phyloP scores from a whole-genome alignment of 2,113 vertebrate species.

The Asarcornis scutulata region DNA sequence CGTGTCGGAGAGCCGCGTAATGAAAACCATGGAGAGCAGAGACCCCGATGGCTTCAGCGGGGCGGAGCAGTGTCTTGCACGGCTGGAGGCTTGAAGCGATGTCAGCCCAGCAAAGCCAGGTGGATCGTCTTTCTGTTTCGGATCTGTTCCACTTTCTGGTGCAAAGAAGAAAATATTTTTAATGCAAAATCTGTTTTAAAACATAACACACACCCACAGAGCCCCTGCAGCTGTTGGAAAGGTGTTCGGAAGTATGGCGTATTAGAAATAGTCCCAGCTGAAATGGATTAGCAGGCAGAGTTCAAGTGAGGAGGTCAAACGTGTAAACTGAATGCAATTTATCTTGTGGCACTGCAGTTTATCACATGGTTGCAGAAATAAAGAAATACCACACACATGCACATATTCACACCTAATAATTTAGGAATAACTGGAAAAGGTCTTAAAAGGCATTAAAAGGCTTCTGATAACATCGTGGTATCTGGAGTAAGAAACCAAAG shows the following conservation, averaged over 20 bases:
- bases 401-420: conserved; percentile 56
- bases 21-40: neutral
- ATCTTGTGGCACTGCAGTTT: conserved; percentile 54
- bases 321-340: conserved; percentile 58
- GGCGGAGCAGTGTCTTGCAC: neutral
- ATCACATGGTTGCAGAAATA: conserved; percentile 28
- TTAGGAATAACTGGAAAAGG: conserved; percentile 30
- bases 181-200: conserved; percentile 16
- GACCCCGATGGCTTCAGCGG: neutral
- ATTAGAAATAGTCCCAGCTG: conserved; percentile 57
- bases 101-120: neutral
- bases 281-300: conserved; percentile 61
- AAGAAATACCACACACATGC: conserved; percentile 26
- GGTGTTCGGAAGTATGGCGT: conserved; percentile 35
- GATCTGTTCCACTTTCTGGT: neutral
- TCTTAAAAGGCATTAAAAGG: conserved; percentile 34
- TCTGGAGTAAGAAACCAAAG: conserved; percentile 30
- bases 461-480: conserved; percentile 56
- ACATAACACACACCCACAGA: neutral
- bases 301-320: conserved; percentile 65
- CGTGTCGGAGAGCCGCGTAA: neutral
- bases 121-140: neutral
- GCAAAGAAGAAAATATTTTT: conserved; percentile 12
- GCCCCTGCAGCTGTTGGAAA: conserved; percentile 49
- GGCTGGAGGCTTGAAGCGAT: neutral